Conservation (phyloP, 2,797 vertebrate species). For the Onychomys arenicola region DNA sequence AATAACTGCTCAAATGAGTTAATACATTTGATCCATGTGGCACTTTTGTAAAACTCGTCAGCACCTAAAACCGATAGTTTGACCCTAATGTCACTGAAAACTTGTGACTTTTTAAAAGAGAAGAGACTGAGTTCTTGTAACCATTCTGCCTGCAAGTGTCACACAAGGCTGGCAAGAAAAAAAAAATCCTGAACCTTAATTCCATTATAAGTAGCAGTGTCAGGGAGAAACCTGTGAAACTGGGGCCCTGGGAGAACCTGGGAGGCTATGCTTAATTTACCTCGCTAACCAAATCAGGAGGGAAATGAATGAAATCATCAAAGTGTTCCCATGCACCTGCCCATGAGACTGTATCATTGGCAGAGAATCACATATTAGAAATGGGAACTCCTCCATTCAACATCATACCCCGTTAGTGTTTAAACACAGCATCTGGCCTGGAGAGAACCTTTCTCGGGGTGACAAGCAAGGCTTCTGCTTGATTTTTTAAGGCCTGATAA, state of each 20-base stretch:
- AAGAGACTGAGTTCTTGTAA: background rate
- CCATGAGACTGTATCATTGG: background rate
- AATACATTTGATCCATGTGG: background rate
- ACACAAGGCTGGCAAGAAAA: background rate
- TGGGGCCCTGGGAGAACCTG: background rate
- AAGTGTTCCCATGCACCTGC: background rate
- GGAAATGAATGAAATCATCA: background rate
- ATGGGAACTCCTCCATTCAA: background rate
- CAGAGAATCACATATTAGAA: background rate
- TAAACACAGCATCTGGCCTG: background rate
- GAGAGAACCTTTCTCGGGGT: background rate
- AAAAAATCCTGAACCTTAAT: background rate
- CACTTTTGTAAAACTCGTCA: constrained; percentile 7
- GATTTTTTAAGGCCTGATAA: background rate
- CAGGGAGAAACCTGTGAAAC: background rate
- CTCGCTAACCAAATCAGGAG: background rate
- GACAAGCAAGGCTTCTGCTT: background rate
- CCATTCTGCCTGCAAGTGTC: background rate
- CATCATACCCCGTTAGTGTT: too few relatives aligned
- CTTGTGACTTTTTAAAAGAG: background rate
- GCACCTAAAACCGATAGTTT: background rate
- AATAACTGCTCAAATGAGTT: background rate
- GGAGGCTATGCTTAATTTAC: background rate
- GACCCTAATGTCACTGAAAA: background rate
- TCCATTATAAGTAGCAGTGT: background rate